Evolutionary conservation across 2,888 invertebrate species (phyloP).

Genomic region (Ectropis crepuscularia): DNA sequence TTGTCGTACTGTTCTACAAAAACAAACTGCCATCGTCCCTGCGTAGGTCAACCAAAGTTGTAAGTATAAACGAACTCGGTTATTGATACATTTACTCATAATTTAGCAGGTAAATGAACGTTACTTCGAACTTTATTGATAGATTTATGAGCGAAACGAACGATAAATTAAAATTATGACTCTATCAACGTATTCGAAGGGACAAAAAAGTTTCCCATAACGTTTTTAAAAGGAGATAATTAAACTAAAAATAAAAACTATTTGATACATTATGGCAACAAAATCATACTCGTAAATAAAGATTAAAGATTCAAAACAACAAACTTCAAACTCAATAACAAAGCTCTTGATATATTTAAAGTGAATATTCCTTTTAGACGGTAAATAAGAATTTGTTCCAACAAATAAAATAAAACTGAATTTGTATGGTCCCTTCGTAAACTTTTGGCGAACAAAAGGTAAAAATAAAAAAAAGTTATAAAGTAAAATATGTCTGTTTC

Average conservation of each 20-base stretch:
- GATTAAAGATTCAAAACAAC: conserved; percentile 34
- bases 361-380: conserved; percentile 9
- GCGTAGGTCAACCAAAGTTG: no score
- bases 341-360: conserved; percentile 13
- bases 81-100: conserved; percentile 7
- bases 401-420: conserved; percentile 8
- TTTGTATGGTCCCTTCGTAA: conserved; percentile 8
- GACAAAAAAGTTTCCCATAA: conserved; percentile 24
- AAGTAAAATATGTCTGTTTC: conserved; percentile 3
- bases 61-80: no score
- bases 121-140: conserved; percentile 12
- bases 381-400: conserved; percentile 1
- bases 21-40: no score
- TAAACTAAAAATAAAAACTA: conserved; percentile 6
- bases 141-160: conserved; percentile 5
- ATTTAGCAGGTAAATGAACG: conserved; percentile 22
- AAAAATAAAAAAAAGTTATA: not conserved
- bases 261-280: conserved; percentile 19
- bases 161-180: conserved; percentile 35
- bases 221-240: conserved; percentile 10
- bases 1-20: no score
- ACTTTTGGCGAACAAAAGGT: not conserved
- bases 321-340: conserved; percentile 17
- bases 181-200: conserved; percentile 32
- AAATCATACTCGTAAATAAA: conserved; percentile 34